These are phyloP conservation scores for Tachuris rubrigastra DNA, from an alignment of 2,113 vertebrate species.

Conservation along the genomic window DNA sequence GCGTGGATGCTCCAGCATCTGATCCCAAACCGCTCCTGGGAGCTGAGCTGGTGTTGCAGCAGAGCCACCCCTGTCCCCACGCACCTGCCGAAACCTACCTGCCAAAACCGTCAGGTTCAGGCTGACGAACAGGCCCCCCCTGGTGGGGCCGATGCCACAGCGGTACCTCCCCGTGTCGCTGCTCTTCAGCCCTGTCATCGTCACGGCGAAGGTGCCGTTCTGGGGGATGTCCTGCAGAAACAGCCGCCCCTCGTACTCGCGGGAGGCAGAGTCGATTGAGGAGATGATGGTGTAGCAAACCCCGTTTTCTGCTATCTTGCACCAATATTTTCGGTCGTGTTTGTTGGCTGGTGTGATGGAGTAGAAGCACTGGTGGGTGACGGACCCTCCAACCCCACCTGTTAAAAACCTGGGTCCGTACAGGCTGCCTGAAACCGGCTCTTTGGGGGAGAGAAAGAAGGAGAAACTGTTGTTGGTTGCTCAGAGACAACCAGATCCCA, in stretches of 20 bases:
- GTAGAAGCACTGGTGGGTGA: conserved; percentile 73
- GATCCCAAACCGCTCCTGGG: rapidly evolving
- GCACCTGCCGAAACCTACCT: conserved; percentile 5
- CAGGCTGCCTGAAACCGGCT: not conserved
- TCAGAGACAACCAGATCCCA: not conserved
- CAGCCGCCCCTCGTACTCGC: not conserved
- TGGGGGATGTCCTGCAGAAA: conserved; percentile 26
- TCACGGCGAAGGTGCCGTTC: conserved; percentile 39
- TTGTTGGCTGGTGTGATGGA: conserved; percentile 42
- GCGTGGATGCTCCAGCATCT: rapidly evolving
- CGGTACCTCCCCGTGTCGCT: conserved; percentile 56
- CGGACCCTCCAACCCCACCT: conserved; percentile 22
- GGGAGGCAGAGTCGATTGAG: not conserved
- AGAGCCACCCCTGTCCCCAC: not conserved
- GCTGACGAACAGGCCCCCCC: not conserved
- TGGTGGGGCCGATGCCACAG: conserved; percentile 71
- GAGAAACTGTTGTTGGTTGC: not conserved
- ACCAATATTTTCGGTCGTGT: conserved; percentile 73
- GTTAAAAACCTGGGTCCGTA: conserved; percentile 37
- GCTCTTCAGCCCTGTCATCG: conserved; percentile 14
- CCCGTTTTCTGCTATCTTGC: not conserved
- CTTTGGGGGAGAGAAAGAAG: not conserved
- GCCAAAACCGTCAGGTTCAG: conserved; percentile 49
- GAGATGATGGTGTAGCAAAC: conserved; percentile 68
- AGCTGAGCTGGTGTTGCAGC: rapidly evolving